Conservation (phyloP, 2,888 invertebrate species). For the Abrostola triplasia region DNA sequence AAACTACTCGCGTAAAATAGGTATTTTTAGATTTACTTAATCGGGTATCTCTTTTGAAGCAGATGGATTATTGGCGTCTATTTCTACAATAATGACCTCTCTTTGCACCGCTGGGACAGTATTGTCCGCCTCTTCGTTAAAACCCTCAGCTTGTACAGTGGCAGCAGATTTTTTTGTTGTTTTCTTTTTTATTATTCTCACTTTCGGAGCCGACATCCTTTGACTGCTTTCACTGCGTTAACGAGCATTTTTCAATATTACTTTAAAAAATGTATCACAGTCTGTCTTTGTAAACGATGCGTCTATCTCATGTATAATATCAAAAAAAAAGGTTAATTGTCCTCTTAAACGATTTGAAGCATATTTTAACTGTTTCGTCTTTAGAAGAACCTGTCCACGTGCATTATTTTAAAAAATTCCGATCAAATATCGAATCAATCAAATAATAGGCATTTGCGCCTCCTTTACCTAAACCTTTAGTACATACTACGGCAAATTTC, state of each 20-base stretch:
- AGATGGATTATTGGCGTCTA: conserved; percentile 2
- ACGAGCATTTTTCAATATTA: conserved; percentile 21
- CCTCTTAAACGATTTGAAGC: conserved; percentile 20
- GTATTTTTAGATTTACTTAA: conserved; percentile 4
- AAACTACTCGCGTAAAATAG: too few species aligned
- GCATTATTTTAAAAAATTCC: conserved; percentile 10
- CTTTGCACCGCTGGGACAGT: too few species aligned
- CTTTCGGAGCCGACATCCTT: conserved; percentile 16
- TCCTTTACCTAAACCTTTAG: conserved; percentile 5
- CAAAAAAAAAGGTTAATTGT: conserved; percentile 20
- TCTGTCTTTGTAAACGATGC: conserved; percentile 14
- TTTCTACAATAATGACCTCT: conserved; percentile 3
- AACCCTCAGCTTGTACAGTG: conserved; percentile 3
- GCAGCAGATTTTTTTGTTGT: conserved; percentile 1
- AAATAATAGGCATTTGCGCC: conserved; percentile 10
- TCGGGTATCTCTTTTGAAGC: conserved; percentile 3
- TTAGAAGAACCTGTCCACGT: conserved; percentile 23
- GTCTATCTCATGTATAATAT: conserved; percentile 23
- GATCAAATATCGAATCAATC: conserved; percentile 15
- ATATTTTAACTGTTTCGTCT: conserved; percentile 20
- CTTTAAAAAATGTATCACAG: conserved; percentile 21
- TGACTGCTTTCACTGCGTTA: conserved; percentile 18
- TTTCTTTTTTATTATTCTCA: conserved; percentile 7
- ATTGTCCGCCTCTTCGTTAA: conserved; percentile 4
- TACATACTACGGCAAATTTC: conserved; percentile 5